Evolutionary conservation across 2,888 invertebrate species (phyloP).

Genomic region (Pheosia tremula): DNA sequence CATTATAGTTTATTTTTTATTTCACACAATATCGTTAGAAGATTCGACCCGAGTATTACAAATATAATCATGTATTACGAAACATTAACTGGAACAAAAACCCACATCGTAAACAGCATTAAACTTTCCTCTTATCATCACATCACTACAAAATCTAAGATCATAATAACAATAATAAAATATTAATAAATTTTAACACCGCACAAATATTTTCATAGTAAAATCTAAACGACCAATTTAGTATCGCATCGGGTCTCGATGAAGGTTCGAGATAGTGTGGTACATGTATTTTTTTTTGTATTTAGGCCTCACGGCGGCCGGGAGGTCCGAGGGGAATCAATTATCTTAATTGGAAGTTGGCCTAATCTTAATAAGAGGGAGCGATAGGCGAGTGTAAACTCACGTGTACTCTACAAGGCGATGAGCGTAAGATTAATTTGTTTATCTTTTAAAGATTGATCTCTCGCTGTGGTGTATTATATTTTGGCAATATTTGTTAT

Average conservation of each 20-base stretch:
- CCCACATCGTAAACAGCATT: conserved; percentile 1
- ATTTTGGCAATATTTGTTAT: too few relatives aligned
- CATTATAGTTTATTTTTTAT: too few relatives aligned
- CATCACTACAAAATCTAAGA: conserved; percentile 14
- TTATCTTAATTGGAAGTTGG: conserved; percentile 78
- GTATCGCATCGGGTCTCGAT: conserved; percentile 29
- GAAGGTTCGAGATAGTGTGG: conserved; percentile 48
- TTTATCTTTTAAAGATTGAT: conserved; percentile 44
- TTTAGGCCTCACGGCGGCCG: conserved; percentile 51
- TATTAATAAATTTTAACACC: conserved; percentile 37
- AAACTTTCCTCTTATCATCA: conserved; percentile 1
- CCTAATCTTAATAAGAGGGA: conserved; percentile 71
- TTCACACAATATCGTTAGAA: background rate
- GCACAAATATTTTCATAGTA: conserved; percentile 40
- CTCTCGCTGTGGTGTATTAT: background rate
- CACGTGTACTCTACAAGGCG: conserved; percentile 52
- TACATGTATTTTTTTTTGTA: conserved; percentile 53
- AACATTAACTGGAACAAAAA: conserved; percentile 3
- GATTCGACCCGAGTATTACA: background rate
- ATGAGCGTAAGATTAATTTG: conserved; percentile 52
- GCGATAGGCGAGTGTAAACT: conserved; percentile 60
- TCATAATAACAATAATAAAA: conserved; percentile 42
- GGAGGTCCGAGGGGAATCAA: conserved; percentile 72
- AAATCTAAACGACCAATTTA: conserved; percentile 39
- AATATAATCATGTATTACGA: background rate